Evolutionary conservation across 2,888 invertebrate genomes (phyloP).

Genomic region (Trichopoda pennipes): DNA sequence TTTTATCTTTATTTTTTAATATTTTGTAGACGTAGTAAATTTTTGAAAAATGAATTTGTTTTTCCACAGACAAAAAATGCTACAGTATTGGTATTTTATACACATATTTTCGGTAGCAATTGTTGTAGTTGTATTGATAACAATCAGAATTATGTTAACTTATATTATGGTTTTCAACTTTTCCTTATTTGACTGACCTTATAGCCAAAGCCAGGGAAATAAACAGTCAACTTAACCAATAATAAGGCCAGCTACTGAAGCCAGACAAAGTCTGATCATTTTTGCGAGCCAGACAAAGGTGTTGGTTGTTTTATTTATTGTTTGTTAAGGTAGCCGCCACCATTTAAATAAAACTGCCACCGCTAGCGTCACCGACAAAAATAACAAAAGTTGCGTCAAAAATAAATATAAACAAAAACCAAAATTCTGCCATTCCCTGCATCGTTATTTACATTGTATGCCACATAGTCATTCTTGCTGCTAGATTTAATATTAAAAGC

Average conservation of each 20-base stretch:
- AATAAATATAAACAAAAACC: slow-evolving; percentile 8
- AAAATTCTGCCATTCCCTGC: slow-evolving; percentile 40
- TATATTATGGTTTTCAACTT: slow-evolving; percentile 66
- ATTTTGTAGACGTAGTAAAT: no score
- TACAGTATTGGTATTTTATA: slow-evolving; percentile 27
- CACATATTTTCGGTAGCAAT: slow-evolving; percentile 8
- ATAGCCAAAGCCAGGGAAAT: slow-evolving; percentile 38
- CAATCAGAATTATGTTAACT: slow-evolving; percentile 65
- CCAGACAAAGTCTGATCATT: slow-evolving; percentile 30
- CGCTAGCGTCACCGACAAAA: slow-evolving; percentile 9
- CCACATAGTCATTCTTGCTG: slow-evolving; percentile 24
- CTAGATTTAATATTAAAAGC: slow-evolving; percentile 25
- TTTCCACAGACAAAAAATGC: no score
- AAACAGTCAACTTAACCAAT: slow-evolving; percentile 34
- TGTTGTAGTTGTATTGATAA: slow-evolving; percentile 51
- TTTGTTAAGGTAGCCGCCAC: slow-evolving; percentile 70
- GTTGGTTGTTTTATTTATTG: slow-evolving; percentile 64
- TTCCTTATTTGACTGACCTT: slow-evolving; percentile 70
- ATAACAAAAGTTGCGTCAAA: not conserved
- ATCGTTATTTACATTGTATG: slow-evolving; percentile 56
- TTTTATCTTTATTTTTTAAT: no score
- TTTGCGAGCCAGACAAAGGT: slow-evolving; percentile 64
- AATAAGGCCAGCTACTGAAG: not conserved
- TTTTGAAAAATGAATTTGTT: no score
- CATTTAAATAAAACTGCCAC: slow-evolving; percentile 59